Base-by-base conservation (phyloP, 2,888 invertebrate species). In the Spialia ferax region DNA sequence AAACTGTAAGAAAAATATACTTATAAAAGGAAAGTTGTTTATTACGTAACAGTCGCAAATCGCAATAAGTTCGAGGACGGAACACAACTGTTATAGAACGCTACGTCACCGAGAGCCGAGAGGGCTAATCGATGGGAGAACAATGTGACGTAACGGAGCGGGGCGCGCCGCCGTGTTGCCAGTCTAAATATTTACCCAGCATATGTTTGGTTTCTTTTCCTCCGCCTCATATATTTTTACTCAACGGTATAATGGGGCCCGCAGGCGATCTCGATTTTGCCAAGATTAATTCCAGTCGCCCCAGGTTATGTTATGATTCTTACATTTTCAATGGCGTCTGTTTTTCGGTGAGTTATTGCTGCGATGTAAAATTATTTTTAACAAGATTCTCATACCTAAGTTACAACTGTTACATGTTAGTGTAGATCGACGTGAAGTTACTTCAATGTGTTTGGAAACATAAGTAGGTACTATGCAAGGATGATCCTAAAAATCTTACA, bases 121-220 rank as follows among this genome's bases (percentile, higher is more conserved):
- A 72, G 77, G 72, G 78, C 89, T 91, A 92, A 92, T 92, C 92
- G 91, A 92, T 92, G 76, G 78, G 73, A 81, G 91, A 93, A 93
- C 91, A 92, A 91, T 92, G 83, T 89, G 89, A 90, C 87, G 91
- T 91, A 90, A 89, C 83, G 81, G 80, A 74, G 82, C 77, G 84
- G 79, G 75, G 79, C 67, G 74, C 68, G 69, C 69, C 62, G 78
- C 75, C 78, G 77, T 74, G 77, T 77, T 78, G 81, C 77, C 83
- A 82, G 84, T 84, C 86, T 89, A 91, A 93, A 93, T 92, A 92
- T 93, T 93, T 93, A 87, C 86, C 82, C 81, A 81, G 89, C 90
- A 91, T 91, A 91, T 93, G 93, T 91, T 93, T 91, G 91, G 89
- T 90, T 93, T 93, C 92, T 88, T 93, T 93, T 91, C 87, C 89